Conservation (phyloP, 2,797 vertebrate genomes). For the Anguilla pacifica region DNA sequence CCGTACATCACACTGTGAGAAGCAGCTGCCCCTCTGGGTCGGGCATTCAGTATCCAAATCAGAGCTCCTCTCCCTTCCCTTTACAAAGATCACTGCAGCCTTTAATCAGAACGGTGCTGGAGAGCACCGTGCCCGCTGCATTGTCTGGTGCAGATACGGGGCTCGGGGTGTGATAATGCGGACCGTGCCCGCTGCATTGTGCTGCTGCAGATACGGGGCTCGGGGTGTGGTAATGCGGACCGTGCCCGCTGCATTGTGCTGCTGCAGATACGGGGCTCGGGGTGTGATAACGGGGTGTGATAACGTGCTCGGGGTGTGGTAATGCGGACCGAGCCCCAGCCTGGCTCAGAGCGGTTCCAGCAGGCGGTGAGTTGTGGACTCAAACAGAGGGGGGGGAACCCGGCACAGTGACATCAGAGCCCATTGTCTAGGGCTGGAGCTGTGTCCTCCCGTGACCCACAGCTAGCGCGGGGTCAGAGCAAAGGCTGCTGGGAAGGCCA, state of each 20-base stretch:
- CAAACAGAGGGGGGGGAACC: slow-evolving; percentile 1
- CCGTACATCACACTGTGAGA: not conserved
- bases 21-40: not conserved
- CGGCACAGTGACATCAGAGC: not conserved
- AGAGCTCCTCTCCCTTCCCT: not conserved
- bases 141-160: no score
- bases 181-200: not conserved
- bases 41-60: not conserved
- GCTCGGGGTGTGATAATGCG: no score
- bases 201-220: not conserved
- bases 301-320: not conserved
- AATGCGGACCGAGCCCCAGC: no score
- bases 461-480: not conserved
- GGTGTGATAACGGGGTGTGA: no score
- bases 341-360: no score
- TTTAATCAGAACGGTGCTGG: not conserved
- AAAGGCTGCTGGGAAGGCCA: slow-evolving; percentile 8
- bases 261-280: no score
- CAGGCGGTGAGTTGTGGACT: not conserved
- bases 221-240: no score
- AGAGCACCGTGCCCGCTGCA: no score
- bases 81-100: not conserved
- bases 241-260: no score
- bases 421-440: not conserved
- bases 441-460: slow-evolving; percentile 14